These are phyloP conservation scores for Heliconius hewitsoni DNA, from an alignment of 1,140 invertebrate species.

Conservation along the genomic window DNA sequence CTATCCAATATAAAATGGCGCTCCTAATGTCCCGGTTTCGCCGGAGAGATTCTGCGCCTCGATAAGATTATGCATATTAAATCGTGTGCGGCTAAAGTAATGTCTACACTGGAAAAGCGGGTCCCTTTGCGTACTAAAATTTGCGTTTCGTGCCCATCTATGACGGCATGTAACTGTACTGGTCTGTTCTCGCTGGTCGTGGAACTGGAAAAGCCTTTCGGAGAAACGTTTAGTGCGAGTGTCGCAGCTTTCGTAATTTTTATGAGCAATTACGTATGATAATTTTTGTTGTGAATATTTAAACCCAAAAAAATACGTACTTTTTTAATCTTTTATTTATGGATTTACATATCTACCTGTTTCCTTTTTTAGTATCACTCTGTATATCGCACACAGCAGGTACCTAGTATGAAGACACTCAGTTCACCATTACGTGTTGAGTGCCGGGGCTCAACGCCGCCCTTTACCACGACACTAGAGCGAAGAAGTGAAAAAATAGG, in stretches of 20 bases:
- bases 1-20: slow-evolving; percentile 80
- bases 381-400: no score
- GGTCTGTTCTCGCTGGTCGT: neutral
- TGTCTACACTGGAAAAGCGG: slow-evolving; percentile 74
- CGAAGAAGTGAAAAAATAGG: no score
- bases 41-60: slow-evolving; percentile 72
- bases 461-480: no score
- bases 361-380: no score
- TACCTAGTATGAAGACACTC: no score
- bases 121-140: slow-evolving; percentile 43
- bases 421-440: no score
- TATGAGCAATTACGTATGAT: slow-evolving; percentile 33
- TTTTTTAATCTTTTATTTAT: neutral
- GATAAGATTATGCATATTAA: slow-evolving; percentile 82
- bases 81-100: slow-evolving; percentile 76
- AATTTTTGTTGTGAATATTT: slow-evolving; percentile 29
- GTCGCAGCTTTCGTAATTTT: slow-evolving; percentile 26
- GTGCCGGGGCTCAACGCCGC: no score
- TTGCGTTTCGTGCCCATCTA: slow-evolving; percentile 32
- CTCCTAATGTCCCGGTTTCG: slow-evolving; percentile 78
- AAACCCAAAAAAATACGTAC: neutral
- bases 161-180: slow-evolving; percentile 26
- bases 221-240: slow-evolving; percentile 30
- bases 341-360: no score
- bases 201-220: slow-evolving; percentile 27